A percentile compares a stretch with the other conserved stretches of the same genome.
These are phyloP conservation scores for Chaetops frenatus DNA, from an alignment of 2,113 vertebrate genomes.

Conservation along the genomic window DNA sequence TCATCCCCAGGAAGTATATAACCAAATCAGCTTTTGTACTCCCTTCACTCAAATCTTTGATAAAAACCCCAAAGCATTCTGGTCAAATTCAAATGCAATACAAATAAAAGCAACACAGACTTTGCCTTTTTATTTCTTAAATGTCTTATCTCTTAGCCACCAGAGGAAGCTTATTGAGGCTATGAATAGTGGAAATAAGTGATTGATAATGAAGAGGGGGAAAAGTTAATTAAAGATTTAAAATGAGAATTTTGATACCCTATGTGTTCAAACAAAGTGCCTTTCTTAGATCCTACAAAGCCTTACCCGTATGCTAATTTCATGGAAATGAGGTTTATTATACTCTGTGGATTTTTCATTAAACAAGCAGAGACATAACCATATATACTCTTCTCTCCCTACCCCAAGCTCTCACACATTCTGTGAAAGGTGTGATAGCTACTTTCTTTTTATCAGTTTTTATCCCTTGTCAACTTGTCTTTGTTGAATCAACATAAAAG, in stretches of 20 bases:
- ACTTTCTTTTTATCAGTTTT: slow-evolving; percentile 20
- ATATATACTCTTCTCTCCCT: neutral
- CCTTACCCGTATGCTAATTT: slow-evolving; percentile 43
- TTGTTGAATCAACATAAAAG: slow-evolving; percentile 12
- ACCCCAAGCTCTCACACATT: slow-evolving; percentile 12
- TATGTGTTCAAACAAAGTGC: slow-evolving; percentile 55
- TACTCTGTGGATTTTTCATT: slow-evolving; percentile 39
- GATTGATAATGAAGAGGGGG: slow-evolving; percentile 44
- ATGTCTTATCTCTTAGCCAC: slow-evolving; percentile 53
- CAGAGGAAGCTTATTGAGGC: slow-evolving; percentile 37
- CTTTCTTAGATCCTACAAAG: slow-evolving; percentile 55
- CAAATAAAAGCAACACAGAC: slow-evolving; percentile 23
- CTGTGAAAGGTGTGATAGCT: slow-evolving; percentile 54
- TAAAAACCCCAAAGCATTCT: neutral
- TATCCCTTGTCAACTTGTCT: slow-evolving; percentile 12
- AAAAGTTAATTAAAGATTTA: slow-evolving; percentile 65
- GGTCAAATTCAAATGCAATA: slow-evolving; percentile 12
- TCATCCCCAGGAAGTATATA: neutral
- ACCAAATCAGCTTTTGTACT: neutral
- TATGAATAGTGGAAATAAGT: slow-evolving; percentile 38
- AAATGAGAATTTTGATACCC: slow-evolving; percentile 58
- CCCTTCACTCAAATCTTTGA: neutral
- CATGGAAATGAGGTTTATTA: slow-evolving; percentile 59
- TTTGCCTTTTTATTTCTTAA: slow-evolving; percentile 25
- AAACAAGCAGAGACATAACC: slow-evolving; percentile 23